Evolutionary conservation across 2,797 vertebrate species (phyloP), one percentile per base, ranked within the genome.

Genomic region (Centroberyx gerrardi): DNA sequence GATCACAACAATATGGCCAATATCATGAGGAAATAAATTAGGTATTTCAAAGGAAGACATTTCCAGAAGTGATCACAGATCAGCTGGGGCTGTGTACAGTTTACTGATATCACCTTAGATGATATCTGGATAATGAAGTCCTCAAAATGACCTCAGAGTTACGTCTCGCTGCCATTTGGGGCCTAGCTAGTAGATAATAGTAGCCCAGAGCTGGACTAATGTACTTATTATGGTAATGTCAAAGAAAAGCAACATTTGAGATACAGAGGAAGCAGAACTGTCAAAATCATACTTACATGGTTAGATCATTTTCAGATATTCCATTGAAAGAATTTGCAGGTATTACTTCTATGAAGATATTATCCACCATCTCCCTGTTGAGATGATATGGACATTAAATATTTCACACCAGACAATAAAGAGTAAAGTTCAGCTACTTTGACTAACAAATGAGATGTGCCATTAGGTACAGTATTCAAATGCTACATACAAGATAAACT

Each of bases 401-500:
- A 15, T 56, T 59, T 53, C n/a, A n/a, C 4, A 28, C 1, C 8
- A 51, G 0, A n/a, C n/a, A n/a, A 27, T 18, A 53, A 67, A 13
- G 13, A 38, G 15, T 5, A 52, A 5, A 65, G 17, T 17, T n/a
- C 40, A 42, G 28, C 27, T 29, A 58, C 9, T 53, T n/a, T 56
- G 29, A 15, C 40, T 29, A 33, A 42, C 10, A 18, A 36, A 27
- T 28, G 49, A 8, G 48, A 72, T 44, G 36, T 60, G 9, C n/a
- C 22, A 48, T 15, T 27, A 51, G 17, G 7, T 58, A 31, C 29
- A 28, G 8, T 8, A 14, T 44, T 10, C 28, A 54, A 36, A 75
- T 60, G 77, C 13, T 74, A 96, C 96, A 92, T 92, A 97, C 97
- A 97, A 94, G 86, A 96, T 93, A 67, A 97, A 95, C 82, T 95